Evolutionary conservation across 2,888 invertebrate species (phyloP), one percentile per base, ranked within the genome.

Genomic region (Sylvicola fuscatus): DNA sequence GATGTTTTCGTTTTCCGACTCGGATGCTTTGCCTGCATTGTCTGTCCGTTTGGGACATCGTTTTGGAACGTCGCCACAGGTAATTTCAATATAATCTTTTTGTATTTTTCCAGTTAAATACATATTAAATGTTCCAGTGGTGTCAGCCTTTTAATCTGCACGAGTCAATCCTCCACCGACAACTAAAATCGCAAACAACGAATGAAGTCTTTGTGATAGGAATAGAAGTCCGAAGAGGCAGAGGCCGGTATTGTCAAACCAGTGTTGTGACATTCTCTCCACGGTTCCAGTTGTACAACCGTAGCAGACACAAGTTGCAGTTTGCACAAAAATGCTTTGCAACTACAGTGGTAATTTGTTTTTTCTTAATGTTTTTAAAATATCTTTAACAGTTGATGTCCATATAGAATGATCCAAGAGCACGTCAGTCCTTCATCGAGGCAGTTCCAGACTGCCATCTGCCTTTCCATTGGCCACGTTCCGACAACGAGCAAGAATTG

Each of bases 401-500:
- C 39, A 15, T 35, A 37, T 49, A 74, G 72, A 66, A 61, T 45
- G 74, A 79, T 59, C 72, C 73, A 1, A 70, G 70, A 43, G 73
- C 73, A 40, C 64, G 68, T 48, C 68, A 72, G 27, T 74, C 76
- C 32, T 74, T 77, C 54, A 66, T 89, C 50, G 70, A 73, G 39
- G 80, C 89, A 2, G 74, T 86, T 49, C 74, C 90, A 1, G 81
- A 82, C 43, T 87, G 87, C 52, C 81, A 80, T 54, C 73, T 93
- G 60, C 83, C 95, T 13, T 98, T 92, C 64, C 93, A 98, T 61
- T 98, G 97, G 93, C 82, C 92, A 35, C 71, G 86, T 41, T 69
- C 81, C 46, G 93, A 93, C 52, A 77, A 82, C 44, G 84, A 87
- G 48, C 84, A 81, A 49, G 63, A 90, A 47, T 65, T 97, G 33